Conservation (phyloP, 2,113 vertebrate genomes). For the Crotalus tigris region DNA sequence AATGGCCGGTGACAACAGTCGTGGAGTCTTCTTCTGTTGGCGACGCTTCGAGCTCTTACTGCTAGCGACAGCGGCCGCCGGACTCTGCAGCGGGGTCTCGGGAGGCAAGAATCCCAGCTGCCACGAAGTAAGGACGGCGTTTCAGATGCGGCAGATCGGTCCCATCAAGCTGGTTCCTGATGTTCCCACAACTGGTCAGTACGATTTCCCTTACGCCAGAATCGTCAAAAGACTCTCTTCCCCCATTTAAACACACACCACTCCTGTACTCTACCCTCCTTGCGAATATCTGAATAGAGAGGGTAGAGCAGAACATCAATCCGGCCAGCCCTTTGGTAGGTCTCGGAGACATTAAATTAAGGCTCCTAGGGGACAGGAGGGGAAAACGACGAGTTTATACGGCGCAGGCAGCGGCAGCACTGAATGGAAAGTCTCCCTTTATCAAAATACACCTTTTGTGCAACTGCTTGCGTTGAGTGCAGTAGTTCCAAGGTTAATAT, state of each 20-base stretch:
- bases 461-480: background rate
- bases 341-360: too few species aligned
- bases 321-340: background rate
- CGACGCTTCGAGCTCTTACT: conserved; percentile 43
- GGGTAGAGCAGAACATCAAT: background rate
- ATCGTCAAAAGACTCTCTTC: background rate
- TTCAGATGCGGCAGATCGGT: conserved; percentile 85
- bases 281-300: background rate
- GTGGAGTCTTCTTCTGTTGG: conserved; percentile 5
- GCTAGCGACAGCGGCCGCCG: conserved; percentile 45
- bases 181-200: conserved; percentile 84
- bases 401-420: background rate
- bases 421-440: background rate
- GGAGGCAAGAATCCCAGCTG: conserved; percentile 78
- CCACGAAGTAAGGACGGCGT: conserved; percentile 87
- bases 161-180: conserved; percentile 84
- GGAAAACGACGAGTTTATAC: background rate
- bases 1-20: conserved; percentile 33
- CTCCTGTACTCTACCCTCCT: background rate
- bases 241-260: background rate
- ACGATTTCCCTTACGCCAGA: background rate
- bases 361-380: too few species aligned
- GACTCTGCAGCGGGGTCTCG: conserved; percentile 58
- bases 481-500: background rate
- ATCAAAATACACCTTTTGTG: background rate